These are phyloP conservation scores for Tragulus kanchil DNA, from an alignment of 2,113 vertebrate species.

Conservation along the genomic window DNA sequence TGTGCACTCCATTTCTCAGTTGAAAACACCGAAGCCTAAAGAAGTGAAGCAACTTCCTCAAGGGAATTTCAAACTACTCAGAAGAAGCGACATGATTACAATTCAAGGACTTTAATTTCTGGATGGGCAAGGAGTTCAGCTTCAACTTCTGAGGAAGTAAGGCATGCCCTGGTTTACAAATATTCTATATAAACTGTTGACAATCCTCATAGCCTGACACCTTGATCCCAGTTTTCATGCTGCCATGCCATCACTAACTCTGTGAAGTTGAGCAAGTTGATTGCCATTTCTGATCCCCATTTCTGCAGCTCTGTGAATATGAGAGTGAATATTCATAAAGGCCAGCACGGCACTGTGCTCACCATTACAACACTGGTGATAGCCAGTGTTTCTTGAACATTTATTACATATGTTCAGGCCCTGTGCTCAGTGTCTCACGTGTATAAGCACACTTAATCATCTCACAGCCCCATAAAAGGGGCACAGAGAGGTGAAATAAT, in stretches of 20 bases:
- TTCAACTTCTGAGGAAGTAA: background rate
- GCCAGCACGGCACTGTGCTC: background rate
- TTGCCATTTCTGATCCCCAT: background rate
- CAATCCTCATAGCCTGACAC: background rate
- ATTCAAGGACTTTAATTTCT: background rate
- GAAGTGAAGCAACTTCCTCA: background rate
- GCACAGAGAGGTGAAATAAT: background rate
- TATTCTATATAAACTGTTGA: background rate
- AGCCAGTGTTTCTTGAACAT: background rate
- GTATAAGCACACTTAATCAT: background rate
- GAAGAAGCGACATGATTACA: background rate
- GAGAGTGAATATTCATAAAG: background rate
- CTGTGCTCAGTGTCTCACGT: background rate
- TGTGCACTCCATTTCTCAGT: background rate
- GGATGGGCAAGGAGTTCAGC: background rate
- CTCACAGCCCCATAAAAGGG: background rate
- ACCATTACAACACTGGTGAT: background rate
- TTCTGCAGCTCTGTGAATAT: background rate
- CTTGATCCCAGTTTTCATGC: background rate
- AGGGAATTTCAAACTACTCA: background rate
- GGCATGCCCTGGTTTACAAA: background rate
- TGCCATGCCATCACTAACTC: background rate
- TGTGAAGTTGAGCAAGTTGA: background rate
- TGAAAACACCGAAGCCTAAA: background rate
- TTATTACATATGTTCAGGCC: background rate